These are phyloP conservation scores for Troides oblongomaculatus DNA, from an alignment of 2,888 invertebrate species.

Conservation along the genomic window DNA sequence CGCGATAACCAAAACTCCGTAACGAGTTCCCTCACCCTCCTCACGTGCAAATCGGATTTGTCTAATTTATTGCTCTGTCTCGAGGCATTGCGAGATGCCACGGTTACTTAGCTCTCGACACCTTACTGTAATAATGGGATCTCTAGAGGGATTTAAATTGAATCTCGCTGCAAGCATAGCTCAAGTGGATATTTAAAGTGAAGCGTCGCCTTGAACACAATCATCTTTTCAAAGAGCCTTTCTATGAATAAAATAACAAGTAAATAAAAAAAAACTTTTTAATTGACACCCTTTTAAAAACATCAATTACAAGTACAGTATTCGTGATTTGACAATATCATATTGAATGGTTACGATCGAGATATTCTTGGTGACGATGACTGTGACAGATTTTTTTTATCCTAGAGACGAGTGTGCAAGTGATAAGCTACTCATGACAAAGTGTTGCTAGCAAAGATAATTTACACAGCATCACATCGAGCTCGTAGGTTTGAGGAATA, in stretches of 20 bases:
- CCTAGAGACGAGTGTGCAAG: too few species aligned
- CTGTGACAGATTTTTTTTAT: too few species aligned
- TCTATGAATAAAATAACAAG: slow-evolving; percentile 16
- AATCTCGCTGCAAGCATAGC: slow-evolving; percentile 55
- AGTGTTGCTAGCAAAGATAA: too few species aligned
- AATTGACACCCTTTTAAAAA: background rate
- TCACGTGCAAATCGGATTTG: slow-evolving; percentile 78
- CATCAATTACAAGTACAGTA: background rate
- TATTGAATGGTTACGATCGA: too few species aligned
- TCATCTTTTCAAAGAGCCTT: slow-evolving; percentile 18
- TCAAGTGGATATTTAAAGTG: slow-evolving; percentile 41
- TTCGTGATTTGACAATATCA: background rate
- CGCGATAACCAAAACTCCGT: slow-evolving; percentile 54
- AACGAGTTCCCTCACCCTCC: slow-evolving; percentile 54
- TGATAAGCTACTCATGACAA: too few species aligned
- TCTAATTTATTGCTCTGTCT: slow-evolving; percentile 75
- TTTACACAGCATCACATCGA: too few species aligned
- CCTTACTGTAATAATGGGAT: slow-evolving; percentile 75
- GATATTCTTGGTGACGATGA: too few species aligned
- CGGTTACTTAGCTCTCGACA: slow-evolving; percentile 74
- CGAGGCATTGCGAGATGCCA: slow-evolving; percentile 59
- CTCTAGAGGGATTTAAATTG: slow-evolving; percentile 67
- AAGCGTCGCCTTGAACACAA: slow-evolving; percentile 17
- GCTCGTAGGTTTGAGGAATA: too few species aligned
- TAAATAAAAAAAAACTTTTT: background rate